Evolutionary conservation across 2,797 vertebrate genomes (phyloP).

Genomic region (Micropoecilia bifurca): DNA sequence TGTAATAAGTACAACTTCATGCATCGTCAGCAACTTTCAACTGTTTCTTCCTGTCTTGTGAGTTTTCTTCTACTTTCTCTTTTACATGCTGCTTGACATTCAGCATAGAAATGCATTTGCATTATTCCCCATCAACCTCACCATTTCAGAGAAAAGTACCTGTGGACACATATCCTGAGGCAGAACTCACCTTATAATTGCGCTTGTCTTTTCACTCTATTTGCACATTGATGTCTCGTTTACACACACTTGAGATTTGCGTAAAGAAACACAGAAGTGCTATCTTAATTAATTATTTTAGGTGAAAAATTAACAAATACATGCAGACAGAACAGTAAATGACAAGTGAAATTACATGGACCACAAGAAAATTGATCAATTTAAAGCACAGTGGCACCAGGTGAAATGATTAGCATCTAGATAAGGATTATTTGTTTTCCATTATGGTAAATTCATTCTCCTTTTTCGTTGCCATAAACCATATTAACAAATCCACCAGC

Average conservation of each 20-base stretch:
- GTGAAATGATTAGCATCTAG: not conserved
- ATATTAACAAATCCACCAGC: not conserved
- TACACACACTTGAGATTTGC: not conserved
- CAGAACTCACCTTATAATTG: not conserved
- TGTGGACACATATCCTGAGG: not conserved
- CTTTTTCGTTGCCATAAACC: not conserved
- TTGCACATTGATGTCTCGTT: not conserved
- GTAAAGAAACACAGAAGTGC: not conserved
- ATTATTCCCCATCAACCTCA: not conserved
- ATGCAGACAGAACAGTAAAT: not conserved
- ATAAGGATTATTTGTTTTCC: not conserved
- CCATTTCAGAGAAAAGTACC: not conserved
- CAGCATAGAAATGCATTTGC: not conserved
- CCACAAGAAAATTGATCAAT: not conserved
- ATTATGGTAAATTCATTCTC: not conserved
- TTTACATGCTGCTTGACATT: not conserved
- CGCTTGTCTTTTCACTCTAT: not conserved
- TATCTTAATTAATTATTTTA: no score
- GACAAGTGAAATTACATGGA: not conserved
- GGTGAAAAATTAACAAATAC: not conserved
- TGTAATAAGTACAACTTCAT: not conserved
- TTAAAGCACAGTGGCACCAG: not conserved
- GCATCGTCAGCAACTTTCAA: not conserved
- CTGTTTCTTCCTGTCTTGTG: not conserved
- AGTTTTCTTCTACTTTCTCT: not conserved